phyloP scores from a whole-genome alignment of 2,113 vertebrate genomes.

The Candoia aspera region DNA sequence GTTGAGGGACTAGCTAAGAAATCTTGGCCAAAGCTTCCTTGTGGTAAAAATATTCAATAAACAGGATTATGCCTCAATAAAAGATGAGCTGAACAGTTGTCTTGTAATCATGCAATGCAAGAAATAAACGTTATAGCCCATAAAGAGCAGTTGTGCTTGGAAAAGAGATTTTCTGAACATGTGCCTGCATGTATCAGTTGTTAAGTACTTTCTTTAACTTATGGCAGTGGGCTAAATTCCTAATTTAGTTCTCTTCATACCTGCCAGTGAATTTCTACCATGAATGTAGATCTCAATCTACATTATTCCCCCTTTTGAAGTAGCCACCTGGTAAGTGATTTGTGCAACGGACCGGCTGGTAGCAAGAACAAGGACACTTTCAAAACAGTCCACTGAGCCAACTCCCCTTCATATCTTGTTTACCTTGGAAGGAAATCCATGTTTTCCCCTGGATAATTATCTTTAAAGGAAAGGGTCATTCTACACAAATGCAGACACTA shows the following conservation, averaged over 20 bases:
- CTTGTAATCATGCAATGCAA: conserved; percentile 22
- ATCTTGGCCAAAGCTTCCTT: conserved; percentile 46
- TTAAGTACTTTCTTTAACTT: conserved; percentile 27
- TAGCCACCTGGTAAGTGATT: not conserved
- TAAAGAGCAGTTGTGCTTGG: conserved; percentile 5
- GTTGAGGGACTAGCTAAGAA: too few species aligned
- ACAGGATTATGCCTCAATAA: conserved; percentile 36
- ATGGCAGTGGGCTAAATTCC: not conserved
- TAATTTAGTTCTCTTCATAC: conserved; percentile 32
- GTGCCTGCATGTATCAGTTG: not conserved
- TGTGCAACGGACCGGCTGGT: not conserved
- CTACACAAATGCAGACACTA: not conserved
- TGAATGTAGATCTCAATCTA: not conserved
- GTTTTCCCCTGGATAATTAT: not conserved
- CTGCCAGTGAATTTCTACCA: conserved; percentile 5
- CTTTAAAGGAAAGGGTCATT: not conserved
- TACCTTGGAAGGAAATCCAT: too few species aligned
- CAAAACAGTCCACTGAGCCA: too few species aligned
- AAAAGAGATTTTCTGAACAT: conserved; percentile 20
- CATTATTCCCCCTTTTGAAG: conserved; percentile 7
- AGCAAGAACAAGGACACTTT: not conserved
- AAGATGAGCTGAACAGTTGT: conserved; percentile 34
- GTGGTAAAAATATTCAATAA: conserved; percentile 49
- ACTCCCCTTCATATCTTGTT: too few species aligned
- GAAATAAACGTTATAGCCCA: conserved; percentile 24